Evolutionary conservation across 2,113 vertebrate species (phyloP), one percentile per base, ranked within the genome.

Genomic region (Macroglossus sobrinus): DNA sequence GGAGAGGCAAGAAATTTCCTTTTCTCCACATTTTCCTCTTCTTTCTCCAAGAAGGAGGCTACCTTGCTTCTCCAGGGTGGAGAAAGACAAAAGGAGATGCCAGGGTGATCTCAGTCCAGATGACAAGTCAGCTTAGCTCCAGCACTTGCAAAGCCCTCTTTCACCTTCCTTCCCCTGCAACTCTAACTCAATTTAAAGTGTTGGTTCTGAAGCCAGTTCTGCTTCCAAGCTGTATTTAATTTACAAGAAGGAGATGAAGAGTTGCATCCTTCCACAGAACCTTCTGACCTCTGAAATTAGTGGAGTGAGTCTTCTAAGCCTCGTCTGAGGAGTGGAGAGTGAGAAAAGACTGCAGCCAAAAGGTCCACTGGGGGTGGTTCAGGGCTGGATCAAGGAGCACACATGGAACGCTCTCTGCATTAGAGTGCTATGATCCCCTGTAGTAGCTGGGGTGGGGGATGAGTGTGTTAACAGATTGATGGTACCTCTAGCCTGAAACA

Each of bases 201-300:
- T 50, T 93, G 71, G 43, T 47, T 91, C 82, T 89, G 35, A 50
- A 96, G 84, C 84, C 13, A 79, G 30, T 10, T 88, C 50, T 93
- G 10, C 24, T 21, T 71, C n/a, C 38, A 76, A 96, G 35, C 33
- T 64, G 4, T 63, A 66, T 26, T 74, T 64, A 63, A 66, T 26
- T 35, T 75, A 40, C 33, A 43, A 6, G 30, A 81, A 40, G 13
- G 40, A 82, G 57, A 12, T 40, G 21, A 84, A 33, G 33, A 45
- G 63, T 10, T 35, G 21, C 26, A 16, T 26, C 35, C 43, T 82
- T 26, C 9, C 64, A 53, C 24, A 59, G 78, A 75, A 89, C 38
- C n/a, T 64, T 28, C 43, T 92, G 35, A 79, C 28, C 24, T 89
- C 72, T 35, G 59, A 84, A 89, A 82, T 82, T 40, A 79, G 64